These are phyloP conservation scores for Brachyopa scutellaris DNA, from an alignment of 2,888 invertebrate species.

Conservation along the genomic window DNA sequence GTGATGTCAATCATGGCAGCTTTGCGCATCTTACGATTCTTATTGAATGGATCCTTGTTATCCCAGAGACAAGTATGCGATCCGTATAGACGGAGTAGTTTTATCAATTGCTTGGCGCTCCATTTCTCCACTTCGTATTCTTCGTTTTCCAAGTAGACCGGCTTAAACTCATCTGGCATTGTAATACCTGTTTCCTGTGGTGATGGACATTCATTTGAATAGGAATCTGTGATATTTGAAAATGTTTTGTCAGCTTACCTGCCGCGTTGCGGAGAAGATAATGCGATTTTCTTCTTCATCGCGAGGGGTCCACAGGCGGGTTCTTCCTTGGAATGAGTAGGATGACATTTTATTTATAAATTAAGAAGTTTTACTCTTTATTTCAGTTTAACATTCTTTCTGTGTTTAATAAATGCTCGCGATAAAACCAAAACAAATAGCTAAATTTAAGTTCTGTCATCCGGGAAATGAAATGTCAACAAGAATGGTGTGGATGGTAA, in stretches of 20 bases:
- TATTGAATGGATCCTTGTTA: slow-evolving; percentile 72
- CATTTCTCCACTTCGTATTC: slow-evolving; percentile 74
- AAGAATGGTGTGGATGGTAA: too few species aligned
- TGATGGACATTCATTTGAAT: neutral
- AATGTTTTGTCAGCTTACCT: slow-evolving; percentile 42
- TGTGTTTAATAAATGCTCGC: neutral
- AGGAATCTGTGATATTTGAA: too few species aligned
- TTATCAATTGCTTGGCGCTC: slow-evolving; percentile 73
- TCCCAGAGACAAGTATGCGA: slow-evolving; percentile 76
- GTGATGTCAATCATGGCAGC: slow-evolving; percentile 75
- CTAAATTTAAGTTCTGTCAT: too few species aligned
- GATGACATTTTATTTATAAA: slow-evolving; percentile 71
- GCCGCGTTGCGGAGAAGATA: slow-evolving; percentile 71
- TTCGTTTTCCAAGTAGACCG: slow-evolving; percentile 68
- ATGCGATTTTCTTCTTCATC: slow-evolving; percentile 74
- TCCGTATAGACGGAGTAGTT: slow-evolving; percentile 74
- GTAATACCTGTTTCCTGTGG: slow-evolving; percentile 70
- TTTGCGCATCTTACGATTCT: slow-evolving; percentile 74
- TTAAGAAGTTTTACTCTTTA: neutral
- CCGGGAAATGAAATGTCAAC: slow-evolving; percentile 4
- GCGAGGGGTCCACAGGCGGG: slow-evolving; percentile 73
- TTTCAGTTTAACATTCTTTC: neutral
- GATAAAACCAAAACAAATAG: too few species aligned
- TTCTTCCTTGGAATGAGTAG: slow-evolving; percentile 74
- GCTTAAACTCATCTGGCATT: slow-evolving; percentile 71